These are phyloP conservation scores for Valencia hispanica DNA, from an alignment of 2,797 vertebrate genomes.

Conservation along the genomic window DNA sequence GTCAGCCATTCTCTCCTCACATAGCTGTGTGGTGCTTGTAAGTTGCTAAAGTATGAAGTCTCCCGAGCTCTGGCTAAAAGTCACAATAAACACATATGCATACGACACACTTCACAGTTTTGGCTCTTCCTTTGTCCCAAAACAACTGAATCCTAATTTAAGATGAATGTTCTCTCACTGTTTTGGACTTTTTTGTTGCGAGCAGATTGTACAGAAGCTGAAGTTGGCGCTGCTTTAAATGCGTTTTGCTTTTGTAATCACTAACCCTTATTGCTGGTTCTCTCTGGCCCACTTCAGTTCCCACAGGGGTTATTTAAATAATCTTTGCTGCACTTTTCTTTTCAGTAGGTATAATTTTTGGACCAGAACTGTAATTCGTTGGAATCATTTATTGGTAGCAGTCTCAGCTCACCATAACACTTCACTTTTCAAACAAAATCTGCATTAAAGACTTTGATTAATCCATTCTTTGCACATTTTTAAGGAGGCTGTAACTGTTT, in stretches of 20 bases:
- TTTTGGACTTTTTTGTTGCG: background rate
- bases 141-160: background rate
- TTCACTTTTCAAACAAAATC: background rate
- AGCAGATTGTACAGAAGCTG: background rate
- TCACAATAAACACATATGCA: background rate
- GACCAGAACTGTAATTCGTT: background rate
- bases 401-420: background rate
- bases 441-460: background rate
- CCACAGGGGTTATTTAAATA: constrained; percentile 1
- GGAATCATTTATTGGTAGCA: background rate
- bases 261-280: background rate
- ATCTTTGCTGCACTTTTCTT: background rate
- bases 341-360: background rate
- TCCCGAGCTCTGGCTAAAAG: background rate
- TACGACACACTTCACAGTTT: background rate
- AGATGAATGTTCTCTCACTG: background rate
- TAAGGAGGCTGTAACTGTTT: background rate
- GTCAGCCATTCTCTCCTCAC: background rate
- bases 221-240: background rate
- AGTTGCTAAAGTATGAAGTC: background rate
- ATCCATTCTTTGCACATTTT: background rate
- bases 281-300: background rate
- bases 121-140: background rate
- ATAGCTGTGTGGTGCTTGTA: background rate
- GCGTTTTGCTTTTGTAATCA: background rate